Percentiles rank a stretch among this genome's conserved stretches.
Conservation (phyloP, 2,113 vertebrate genomes). For the Rhadina sibilatrix region DNA sequence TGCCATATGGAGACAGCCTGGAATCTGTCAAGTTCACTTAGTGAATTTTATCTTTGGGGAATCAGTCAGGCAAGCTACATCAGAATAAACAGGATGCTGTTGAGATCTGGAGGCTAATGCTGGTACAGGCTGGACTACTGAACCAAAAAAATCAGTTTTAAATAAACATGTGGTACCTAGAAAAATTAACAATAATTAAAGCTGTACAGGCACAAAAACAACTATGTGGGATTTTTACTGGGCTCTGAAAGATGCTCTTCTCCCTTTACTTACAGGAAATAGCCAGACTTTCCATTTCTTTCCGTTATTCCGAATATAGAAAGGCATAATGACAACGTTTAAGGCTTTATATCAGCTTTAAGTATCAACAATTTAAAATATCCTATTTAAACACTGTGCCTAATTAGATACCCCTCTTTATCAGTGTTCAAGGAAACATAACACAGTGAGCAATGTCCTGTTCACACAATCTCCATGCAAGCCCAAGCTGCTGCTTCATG, state of each 20-base stretch:
- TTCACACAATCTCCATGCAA: not conserved
- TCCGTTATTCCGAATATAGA: not conserved
- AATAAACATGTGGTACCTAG: constrained; percentile 40
- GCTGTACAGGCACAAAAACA: not conserved
- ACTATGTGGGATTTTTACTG: not conserved
- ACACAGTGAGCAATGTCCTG: not conserved
- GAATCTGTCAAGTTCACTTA: constrained; percentile 87
- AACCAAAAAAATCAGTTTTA: constrained; percentile 56
- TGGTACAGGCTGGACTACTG: constrained; percentile 63
- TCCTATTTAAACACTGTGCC: not conserved
- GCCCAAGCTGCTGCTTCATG: not conserved
- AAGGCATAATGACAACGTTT: not conserved
- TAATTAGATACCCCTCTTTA: not conserved
- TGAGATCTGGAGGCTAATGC: constrained; percentile 75
- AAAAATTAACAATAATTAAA: constrained; percentile 64
- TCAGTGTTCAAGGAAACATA: not conserved
- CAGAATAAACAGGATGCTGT: constrained; percentile 73
- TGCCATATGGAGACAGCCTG: constrained; percentile 85
- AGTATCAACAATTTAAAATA: not conserved
- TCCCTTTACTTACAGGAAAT: not conserved
- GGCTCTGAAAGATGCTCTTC: not conserved
- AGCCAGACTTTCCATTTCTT: not conserved
- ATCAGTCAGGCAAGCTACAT: constrained; percentile 76
- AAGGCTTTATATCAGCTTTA: not conserved
- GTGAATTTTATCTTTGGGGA: constrained; percentile 81